Conservation (phyloP, 2,113 vertebrate genomes). For the Vulpes vulpes region DNA sequence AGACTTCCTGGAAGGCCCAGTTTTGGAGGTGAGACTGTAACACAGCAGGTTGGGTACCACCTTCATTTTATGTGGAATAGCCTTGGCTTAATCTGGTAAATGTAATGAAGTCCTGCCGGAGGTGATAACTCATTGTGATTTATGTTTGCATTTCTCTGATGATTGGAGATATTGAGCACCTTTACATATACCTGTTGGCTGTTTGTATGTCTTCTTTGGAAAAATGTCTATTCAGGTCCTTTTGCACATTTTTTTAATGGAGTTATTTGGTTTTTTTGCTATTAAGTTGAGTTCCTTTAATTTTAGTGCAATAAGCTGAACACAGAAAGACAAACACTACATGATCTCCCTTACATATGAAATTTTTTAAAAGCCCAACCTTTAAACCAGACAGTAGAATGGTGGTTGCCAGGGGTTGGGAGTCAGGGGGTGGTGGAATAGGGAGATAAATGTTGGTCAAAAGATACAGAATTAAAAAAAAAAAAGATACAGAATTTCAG, state of each 20-base stretch:
- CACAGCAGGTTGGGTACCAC: accelerated
- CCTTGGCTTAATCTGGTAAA: neutral
- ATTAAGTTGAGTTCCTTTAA: neutral
- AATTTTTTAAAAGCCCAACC: neutral
- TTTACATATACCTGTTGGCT: neutral
- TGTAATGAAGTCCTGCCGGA: neutral
- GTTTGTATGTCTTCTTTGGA: neutral
- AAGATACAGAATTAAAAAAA: neutral
- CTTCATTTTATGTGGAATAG: neutral
- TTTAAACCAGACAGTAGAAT: neutral
- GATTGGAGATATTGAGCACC: neutral
- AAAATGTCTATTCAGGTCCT: neutral
- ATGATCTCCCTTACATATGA: neutral
- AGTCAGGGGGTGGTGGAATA: neutral
- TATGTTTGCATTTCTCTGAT: neutral
- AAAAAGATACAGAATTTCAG: neutral
- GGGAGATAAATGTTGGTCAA: neutral
- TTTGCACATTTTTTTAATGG: neutral
- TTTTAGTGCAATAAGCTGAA: neutral
- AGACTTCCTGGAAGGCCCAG: neutral
- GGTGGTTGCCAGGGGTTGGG: neutral
- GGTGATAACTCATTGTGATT: neutral
- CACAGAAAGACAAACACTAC: neutral
- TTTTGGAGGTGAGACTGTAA: neutral
- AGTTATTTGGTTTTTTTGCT: neutral